phyloP scores from a whole-genome alignment of 37 sponge, comb jelly and placozoan genomes.

The Axinella damicornis region DNA sequence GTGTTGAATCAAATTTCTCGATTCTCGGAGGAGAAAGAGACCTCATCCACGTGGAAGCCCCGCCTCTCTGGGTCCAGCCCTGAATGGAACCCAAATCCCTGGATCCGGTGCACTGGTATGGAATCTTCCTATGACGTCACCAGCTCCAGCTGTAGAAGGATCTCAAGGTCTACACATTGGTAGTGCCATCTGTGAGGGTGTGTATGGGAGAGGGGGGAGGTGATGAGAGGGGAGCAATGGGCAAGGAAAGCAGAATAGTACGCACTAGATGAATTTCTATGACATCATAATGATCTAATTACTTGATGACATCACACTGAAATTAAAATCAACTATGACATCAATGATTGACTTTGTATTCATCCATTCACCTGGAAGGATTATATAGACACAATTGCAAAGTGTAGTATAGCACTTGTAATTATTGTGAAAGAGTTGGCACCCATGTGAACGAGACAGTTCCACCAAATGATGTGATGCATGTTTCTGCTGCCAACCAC shows the following conservation, averaged over 20 bases:
- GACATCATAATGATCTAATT: too few species aligned
- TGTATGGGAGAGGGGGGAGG: background rate
- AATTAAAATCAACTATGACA: too few species aligned
- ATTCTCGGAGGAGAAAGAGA: constrained; percentile 35
- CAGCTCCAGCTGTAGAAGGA: background rate
- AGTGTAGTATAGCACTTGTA: too few species aligned
- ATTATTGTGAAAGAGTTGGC: too few species aligned
- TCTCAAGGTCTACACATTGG: constrained; percentile 28
- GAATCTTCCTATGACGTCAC: background rate
- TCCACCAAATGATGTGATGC: too few species aligned
- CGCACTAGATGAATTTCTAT: background rate
- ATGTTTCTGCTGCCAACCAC: too few species aligned
- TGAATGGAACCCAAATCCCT: constrained; percentile 43
- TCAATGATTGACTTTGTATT: background rate
- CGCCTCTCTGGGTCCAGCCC: background rate
- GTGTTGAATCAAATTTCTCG: background rate
- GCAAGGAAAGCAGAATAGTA: background rate
- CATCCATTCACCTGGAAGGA: constrained; percentile 36
- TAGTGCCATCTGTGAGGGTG: constrained; percentile 52
- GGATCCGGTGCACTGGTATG: constrained; percentile 1
- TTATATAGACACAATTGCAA: too few species aligned
- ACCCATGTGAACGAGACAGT: too few species aligned
- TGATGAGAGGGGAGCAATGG: background rate
- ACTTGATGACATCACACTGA: background rate
- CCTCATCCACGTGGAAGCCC: constrained; percentile 63